Base-by-base conservation (phyloP, 2,888 invertebrate species). In the Leucophenga maculata region DNA sequence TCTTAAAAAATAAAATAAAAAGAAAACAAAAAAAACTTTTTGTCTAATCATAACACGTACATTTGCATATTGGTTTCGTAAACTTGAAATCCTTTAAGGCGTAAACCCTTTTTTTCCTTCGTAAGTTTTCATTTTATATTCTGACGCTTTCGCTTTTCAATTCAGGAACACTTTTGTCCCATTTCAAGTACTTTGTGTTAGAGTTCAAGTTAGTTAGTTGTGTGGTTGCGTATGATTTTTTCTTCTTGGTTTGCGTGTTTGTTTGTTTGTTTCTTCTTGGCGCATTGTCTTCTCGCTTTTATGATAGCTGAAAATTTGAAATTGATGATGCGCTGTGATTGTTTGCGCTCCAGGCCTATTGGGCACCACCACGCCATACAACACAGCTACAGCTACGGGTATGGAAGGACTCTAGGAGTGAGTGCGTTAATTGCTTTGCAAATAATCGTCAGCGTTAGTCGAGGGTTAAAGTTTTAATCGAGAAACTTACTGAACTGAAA, bases 41-140 rank as follows among this genome's bases (percentile, higher is more conserved):
- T 81, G 80, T 82, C 82, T 81, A 81, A 81, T 81, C 80, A 81
- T 84, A 83, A 84, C 80, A 83, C 84, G 80, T 84, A 81, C 80
- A 81, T 81, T 81, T 81, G 83, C 80, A 81, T 81, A 81, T 81
- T 81, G 80, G 80, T 82, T 83, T 82, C 80, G 72, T 78, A 80
- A 83, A 81, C 80, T 83, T 81, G 76, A 76, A 81, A 83, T 81
- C 80, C 84, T 80, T 83, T 80, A 81, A 83, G 82, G 60, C 71
- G 52, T 57, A 69, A 70, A 77, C 75, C 78, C 80, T 75, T 78
- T 78, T 39, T 71, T 73, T 11, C 60, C 69, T 70, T 71, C 68
- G 68, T 57, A 74, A 18, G 46, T 14, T 76, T 74, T 72, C 72
- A 4, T 73, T 75, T 70, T 57, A 70, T 75, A 72, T 70, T 4